Percentiles rank a stretch among this genome's conserved stretches.
Conservation (phyloP, 2,113 vertebrate species). For the Nanorana parkeri region DNA sequence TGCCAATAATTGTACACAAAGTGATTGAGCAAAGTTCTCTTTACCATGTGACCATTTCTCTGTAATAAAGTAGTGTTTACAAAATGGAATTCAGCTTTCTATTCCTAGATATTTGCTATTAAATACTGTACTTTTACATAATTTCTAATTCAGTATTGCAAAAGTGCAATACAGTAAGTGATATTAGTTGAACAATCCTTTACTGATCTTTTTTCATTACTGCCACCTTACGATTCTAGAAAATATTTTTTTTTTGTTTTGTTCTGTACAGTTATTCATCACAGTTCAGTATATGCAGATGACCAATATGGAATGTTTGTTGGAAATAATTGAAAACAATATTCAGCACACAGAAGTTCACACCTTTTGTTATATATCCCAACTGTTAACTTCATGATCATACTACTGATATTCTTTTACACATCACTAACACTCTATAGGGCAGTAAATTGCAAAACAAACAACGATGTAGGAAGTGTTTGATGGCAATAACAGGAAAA, state of each 20-base stretch:
- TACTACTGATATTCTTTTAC: too few species aligned
- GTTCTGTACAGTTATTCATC: too few species aligned
- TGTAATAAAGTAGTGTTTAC: slow-evolving; percentile 26
- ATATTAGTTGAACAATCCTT: background rate
- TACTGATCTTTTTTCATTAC: background rate
- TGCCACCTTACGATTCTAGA: background rate
- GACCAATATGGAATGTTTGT: too few species aligned
- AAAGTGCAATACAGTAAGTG: background rate
- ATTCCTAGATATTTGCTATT: background rate
- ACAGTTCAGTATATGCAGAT: too few species aligned
- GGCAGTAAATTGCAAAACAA: too few species aligned
- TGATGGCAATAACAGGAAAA: too few species aligned
- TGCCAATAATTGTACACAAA: slow-evolving; percentile 71
- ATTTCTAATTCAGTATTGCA: background rate
- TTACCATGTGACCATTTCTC: slow-evolving; percentile 60
- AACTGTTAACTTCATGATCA: too few species aligned
- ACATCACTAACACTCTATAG: too few species aligned
- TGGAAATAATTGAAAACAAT: too few species aligned
- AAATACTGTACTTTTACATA: background rate
- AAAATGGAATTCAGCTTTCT: slow-evolving; percentile 3
- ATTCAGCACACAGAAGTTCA: too few species aligned
- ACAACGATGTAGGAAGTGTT: too few species aligned
- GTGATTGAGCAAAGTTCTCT: slow-evolving; percentile 66
- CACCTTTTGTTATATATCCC: too few species aligned
- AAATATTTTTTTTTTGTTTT: background rate